A percentile compares a stretch with the other conserved stretches of the same genome.
Conservation (phyloP, 64 coral and sea anemone genomes). For the Montipora efflorescens region DNA sequence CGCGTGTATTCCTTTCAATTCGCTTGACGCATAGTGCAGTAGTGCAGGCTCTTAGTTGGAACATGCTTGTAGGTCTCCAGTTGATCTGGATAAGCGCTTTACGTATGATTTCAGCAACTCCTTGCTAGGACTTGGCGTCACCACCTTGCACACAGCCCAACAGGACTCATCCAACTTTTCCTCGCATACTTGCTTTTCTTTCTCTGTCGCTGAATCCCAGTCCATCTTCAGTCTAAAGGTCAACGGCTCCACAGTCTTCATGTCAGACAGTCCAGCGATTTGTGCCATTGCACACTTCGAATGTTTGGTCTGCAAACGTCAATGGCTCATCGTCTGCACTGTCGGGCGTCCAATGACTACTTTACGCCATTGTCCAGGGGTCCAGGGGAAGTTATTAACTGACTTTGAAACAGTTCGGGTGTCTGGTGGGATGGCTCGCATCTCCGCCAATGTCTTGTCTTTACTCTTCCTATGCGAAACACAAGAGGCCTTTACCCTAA, state of each 20-base stretch:
- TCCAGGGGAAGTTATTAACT: conserved; percentile 20
- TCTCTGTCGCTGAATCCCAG: conserved; percentile 63
- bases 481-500: not conserved
- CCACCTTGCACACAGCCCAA: conserved; percentile 59
- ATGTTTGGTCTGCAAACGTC: too few relatives aligned
- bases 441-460: conserved; percentile 22
- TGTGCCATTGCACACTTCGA: conserved; percentile 17
- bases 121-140: conserved; percentile 62
- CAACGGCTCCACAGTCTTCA: conserved; percentile 23
- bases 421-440: conserved; percentile 31
- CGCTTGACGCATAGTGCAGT: too few relatives aligned
- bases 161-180: conserved; percentile 53
- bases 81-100: conserved; percentile 3
- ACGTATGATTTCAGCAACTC: conserved; percentile 54
- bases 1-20: not conserved
- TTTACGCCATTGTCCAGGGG: conserved; percentile 44
- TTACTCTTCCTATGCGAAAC: conserved; percentile 19
- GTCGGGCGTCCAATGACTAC: conserved; percentile 1
- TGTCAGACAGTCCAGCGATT: conserved; percentile 58
- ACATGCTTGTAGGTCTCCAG: not conserved
- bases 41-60: too few relatives aligned
- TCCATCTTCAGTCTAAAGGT: conserved; percentile 54
- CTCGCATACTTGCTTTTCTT: conserved; percentile 50
- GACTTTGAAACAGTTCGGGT: conserved; percentile 13
- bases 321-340: conserved; percentile 9